Conservation (phyloP, 1,140 invertebrate species). For the Littorina saxatilis region DNA sequence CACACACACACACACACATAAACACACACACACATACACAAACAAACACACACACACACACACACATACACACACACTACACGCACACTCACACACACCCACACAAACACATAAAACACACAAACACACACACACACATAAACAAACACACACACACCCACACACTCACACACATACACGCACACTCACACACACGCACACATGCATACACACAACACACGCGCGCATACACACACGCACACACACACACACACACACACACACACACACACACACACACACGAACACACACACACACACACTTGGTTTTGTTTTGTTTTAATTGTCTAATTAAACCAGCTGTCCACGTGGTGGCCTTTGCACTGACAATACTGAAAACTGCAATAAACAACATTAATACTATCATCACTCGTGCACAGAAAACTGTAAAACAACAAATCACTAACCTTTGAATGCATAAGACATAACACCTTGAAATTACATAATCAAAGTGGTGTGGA, state of each 20-base stretch:
- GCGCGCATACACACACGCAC: not conserved
- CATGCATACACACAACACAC: not conserved
- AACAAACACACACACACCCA: conserved; percentile 3
- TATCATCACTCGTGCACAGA: too few relatives aligned
- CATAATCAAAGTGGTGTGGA: too few relatives aligned
- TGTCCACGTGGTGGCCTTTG: too few relatives aligned
- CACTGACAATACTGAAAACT: too few relatives aligned
- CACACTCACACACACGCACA: not conserved
- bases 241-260: not conserved
- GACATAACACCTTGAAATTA: too few relatives aligned
- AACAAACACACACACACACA: not conserved
- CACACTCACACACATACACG: not conserved
- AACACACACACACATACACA: not conserved
- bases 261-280: not conserved
- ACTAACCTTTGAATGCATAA: too few relatives aligned
- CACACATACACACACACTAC: not conserved
- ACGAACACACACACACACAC: conserved; percentile 2
- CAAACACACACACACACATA: conserved; percentile 13
- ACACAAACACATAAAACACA: not conserved
- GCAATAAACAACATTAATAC: too few relatives aligned
- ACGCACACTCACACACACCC: conserved; percentile 19
- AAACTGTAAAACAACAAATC: too few relatives aligned
- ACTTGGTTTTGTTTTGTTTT: too few relatives aligned
- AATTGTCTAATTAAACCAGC: too few relatives aligned
- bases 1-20: conserved; percentile 12